These are phyloP conservation scores for Leptinotarsa defecta DNA, from an alignment of 1,140 invertebrate genomes.

Conservation along the genomic window DNA sequence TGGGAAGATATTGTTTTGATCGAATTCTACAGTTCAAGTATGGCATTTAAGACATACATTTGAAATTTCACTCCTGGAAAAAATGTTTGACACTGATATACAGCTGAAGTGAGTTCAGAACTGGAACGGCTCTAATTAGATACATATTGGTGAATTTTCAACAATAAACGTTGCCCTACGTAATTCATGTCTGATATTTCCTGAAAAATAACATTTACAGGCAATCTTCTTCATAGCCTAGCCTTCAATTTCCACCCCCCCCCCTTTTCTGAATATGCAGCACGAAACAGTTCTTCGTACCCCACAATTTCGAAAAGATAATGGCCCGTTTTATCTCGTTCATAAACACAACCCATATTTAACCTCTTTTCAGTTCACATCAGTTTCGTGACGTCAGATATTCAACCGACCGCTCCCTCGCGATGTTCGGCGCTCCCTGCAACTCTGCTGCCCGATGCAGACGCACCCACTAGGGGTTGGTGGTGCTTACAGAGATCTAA, in stretches of 20 bases:
- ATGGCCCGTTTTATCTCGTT: neutral
- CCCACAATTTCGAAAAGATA: neutral
- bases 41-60: too few relatives aligned
- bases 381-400: neutral
- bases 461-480: constrained; percentile 1
- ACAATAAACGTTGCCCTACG: too few relatives aligned
- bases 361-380: neutral
- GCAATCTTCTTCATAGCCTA: neutral
- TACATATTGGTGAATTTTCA: too few relatives aligned
- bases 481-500: constrained; percentile 3
- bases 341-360: neutral
- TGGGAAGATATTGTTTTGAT: too few relatives aligned
- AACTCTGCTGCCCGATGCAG: neutral
- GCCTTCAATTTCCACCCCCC: neutral
- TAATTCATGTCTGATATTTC: too few relatives aligned
- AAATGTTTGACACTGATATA: too few relatives aligned
- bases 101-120: too few relatives aligned
- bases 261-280: neutral
- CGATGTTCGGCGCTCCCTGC: neutral
- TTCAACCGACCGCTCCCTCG: constrained; percentile 4
- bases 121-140: too few relatives aligned
- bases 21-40: too few relatives aligned
- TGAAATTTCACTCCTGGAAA: too few relatives aligned
- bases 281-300: constrained; percentile 4
- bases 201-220: neutral